Base-by-base conservation (phyloP, 37 sponge, comb jelly and placozoan species). In the Oopsacas minuta region DNA sequence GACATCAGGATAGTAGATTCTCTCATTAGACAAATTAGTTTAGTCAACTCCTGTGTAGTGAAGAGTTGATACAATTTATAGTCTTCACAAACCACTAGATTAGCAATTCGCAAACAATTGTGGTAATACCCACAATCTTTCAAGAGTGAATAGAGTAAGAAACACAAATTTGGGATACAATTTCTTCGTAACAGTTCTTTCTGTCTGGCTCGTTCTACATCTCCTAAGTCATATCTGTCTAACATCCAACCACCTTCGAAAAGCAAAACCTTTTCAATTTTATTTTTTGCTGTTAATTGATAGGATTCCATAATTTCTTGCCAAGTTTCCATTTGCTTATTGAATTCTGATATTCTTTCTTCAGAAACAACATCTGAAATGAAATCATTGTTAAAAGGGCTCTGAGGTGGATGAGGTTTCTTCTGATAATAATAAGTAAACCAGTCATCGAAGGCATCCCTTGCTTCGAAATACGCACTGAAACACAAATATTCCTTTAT, bases 401-500 rank as follows among this genome's bases (percentile, higher is more conserved):
- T 20, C 30, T 61, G 17, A 32, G 75, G 75, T 3, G 7, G 20
- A 10, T 61, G 75, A 5, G 75, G 75, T n/a, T 12, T 61, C 20
- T 61, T 3, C 28, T 61, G 75, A 61, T 61, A 61, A 34, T 32
- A 61, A n/a, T 25, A 61, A 61, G 28, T 61, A 12, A 61, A 61
- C 75, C 75, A 61, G 20, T 61, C 75, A 61, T 61, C 75, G 30
- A 61, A 61, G 3, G 75, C 75, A 32, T 61, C 75, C 28, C 75
- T 3, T 3, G 75, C 75, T n/a, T 61, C 75, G 75, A 61, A 61
- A n/a, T 61, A 61, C 3, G 30, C 75, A 12, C 75, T 61, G 75
- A 61, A 61, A n/a, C 75, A 61, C 75, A 61, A n/a, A n/a, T 61
- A 61, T 34, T 61, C 75, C 75, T 61, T 61, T 25, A 61, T 61